Conservation (phyloP, 2,113 vertebrate species). For the Cavia porcellus region DNA sequence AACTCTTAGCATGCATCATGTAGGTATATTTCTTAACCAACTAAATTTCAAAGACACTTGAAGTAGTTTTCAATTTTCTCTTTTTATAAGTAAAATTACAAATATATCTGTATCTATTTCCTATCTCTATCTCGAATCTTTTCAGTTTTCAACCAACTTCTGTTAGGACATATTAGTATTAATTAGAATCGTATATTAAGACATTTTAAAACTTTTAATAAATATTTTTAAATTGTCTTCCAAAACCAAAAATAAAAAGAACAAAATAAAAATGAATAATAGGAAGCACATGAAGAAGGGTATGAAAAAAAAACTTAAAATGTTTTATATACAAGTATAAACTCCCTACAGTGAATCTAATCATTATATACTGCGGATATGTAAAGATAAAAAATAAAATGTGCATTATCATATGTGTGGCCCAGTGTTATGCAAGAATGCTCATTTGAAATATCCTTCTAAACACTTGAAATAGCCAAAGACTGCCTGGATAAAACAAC, state of each 20-base stretch:
- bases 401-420: neutral
- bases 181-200: neutral
- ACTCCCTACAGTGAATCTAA: neutral
- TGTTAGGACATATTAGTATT: neutral
- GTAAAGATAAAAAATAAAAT: neutral
- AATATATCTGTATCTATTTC: neutral
- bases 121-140: neutral
- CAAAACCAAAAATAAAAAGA: neutral
- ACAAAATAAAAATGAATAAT: neutral
- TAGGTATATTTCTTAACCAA: neutral
- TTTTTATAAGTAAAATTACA: neutral
- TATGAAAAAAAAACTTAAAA: neutral
- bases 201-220: neutral
- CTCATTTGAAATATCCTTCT: neutral
- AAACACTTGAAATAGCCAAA: neutral
- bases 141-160: neutral
- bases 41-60: neutral
- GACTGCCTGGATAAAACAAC: neutral
- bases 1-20: neutral
- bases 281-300: neutral
- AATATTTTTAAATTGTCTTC: neutral
- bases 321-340: neutral
- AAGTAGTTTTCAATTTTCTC: neutral
- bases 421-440: neutral
- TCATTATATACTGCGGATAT: neutral